Conservation (phyloP, 2,888 invertebrate genomes). For the Tetrapedia diversipes region DNA sequence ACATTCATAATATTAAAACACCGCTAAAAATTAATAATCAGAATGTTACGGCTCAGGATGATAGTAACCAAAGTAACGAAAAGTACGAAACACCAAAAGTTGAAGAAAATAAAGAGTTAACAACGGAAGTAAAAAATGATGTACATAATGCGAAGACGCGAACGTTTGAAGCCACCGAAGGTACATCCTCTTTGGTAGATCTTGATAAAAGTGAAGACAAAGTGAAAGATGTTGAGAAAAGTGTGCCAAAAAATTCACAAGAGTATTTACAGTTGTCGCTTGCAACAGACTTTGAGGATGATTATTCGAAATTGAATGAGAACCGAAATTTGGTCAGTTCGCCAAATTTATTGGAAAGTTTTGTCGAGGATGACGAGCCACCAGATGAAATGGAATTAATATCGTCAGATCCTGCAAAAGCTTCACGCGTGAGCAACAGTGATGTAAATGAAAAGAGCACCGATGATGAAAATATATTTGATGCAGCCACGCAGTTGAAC, state of each 20-base stretch:
- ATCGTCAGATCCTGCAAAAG: neutral
- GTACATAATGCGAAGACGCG: slow-evolving; percentile 12
- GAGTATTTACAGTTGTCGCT: neutral
- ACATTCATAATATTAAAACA: slow-evolving; percentile 16
- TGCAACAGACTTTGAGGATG: slow-evolving; percentile 26
- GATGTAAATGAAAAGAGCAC: slow-evolving; percentile 7
- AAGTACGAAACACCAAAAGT: neutral
- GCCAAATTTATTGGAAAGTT: slow-evolving; percentile 39
- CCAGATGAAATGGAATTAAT: neutral
- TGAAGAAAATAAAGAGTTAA: neutral
- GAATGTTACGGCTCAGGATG: slow-evolving; percentile 9
- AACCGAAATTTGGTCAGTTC: slow-evolving; percentile 44
- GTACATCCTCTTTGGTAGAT: neutral
- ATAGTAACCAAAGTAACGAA: neutral
- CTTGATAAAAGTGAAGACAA: neutral
- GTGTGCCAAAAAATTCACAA: slow-evolving; percentile 4
- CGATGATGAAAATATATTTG: slow-evolving; percentile 50
- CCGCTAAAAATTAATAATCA: neutral
- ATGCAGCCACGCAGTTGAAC: slow-evolving; percentile 31
- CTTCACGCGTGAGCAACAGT: neutral
- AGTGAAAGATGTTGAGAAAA: neutral
- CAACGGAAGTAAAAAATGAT: neutral
- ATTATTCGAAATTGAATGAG: slow-evolving; percentile 15
- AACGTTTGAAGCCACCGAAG: neutral
- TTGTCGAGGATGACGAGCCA: neutral